Evolutionary conservation across 2,113 vertebrate genomes (phyloP).

Genomic region (Anhinga anhinga): DNA sequence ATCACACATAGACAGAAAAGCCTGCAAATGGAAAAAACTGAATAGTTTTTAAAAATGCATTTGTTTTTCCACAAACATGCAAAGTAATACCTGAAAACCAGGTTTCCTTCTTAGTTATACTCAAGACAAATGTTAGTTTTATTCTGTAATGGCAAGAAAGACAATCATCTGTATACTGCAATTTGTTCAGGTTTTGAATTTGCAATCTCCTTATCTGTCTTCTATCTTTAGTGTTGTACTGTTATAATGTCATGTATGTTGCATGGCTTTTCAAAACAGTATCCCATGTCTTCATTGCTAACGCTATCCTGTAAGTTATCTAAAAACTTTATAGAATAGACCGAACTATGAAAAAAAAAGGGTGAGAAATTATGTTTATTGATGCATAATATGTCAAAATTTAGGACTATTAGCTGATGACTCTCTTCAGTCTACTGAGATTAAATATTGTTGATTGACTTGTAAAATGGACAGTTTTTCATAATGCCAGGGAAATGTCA

Average conservation of each 20-base stretch:
- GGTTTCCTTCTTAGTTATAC: neutral
- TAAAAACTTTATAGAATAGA: neutral
- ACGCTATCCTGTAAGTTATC: neutral
- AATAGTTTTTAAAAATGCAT: neutral
- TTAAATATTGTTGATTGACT: neutral
- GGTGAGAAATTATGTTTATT: neutral
- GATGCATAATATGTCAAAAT: neutral
- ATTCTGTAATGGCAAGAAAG: neutral
- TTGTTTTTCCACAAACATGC: neutral
- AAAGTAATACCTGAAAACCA: neutral
- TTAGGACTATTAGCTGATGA: neutral
- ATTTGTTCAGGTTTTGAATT: neutral
- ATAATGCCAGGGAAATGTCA: conserved; percentile 8
- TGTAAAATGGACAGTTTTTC: neutral
- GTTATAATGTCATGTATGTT: neutral
- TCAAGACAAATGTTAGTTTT: neutral
- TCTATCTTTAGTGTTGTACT: neutral
- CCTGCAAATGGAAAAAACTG: neutral
- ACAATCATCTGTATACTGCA: neutral
- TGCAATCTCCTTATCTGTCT: neutral
- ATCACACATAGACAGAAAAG: neutral
- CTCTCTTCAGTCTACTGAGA: neutral
- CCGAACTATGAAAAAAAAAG: neutral
- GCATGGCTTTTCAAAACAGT: neutral
- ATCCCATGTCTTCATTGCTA: neutral